Base-by-base conservation (phyloP, 2,113 vertebrate species). In the Bungarus multicinctus region DNA sequence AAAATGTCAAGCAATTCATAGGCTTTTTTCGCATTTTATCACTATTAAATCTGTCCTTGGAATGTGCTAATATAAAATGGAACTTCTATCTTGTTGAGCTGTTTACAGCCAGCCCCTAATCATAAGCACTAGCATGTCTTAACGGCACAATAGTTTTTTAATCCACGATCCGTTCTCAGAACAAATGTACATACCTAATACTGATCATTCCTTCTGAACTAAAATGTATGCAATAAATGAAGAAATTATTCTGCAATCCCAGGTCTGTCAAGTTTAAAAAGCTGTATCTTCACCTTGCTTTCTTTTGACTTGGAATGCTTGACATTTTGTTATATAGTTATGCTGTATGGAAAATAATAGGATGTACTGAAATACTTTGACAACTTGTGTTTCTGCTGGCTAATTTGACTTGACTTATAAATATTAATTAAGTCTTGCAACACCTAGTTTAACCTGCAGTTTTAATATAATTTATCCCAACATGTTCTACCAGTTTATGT, bases 391-490 rank as follows among this genome's bases (percentile, higher is more conserved):
- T 95, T 97, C 30, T 95, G 95, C 96, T 96, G 64, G 39, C 94
- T 94, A 55, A 92, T 96, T 95, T 94, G 87, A 95, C 93, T 89
- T 96, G 93, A 96, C 95, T 96, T 97, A 96, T 94, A 95, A 91
- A 95, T 93, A 0, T 96, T 97, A 97, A 97, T 97, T 97, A 97
- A 95, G 86, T 91, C 91, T 97, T 97, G 94, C 96, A 95, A 97
- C 96, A 96, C 94, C 94, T 95, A 95, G 47, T 93, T 97, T 97
- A 96, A 96, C 96, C 95, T 96, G 96, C 90, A 95, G 94, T 30
- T 96, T 97, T 96, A 97, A 97, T 96, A 96, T 96, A 95, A 96
- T 96, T 95, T 95, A 95, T 95, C 95, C 95, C 94, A 96, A 95
- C 96, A 95, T 97, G 97, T 96, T 97, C 96, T 96, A 89, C 97